Conservation (phyloP, 2,888 invertebrate genomes). For the Plagiodera versicolora region DNA sequence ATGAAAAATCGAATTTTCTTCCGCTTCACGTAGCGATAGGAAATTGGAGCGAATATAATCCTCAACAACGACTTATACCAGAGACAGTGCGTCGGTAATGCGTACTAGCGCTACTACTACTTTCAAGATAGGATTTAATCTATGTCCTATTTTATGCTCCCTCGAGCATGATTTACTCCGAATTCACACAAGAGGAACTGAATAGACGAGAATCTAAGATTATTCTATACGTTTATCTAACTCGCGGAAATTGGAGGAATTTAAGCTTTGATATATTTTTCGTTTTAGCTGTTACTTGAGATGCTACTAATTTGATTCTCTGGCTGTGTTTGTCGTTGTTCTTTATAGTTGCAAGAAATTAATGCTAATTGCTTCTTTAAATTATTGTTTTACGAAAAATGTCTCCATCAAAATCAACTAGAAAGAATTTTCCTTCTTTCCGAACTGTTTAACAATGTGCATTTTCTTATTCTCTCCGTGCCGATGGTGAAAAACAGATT, state of each 20-base stretch:
- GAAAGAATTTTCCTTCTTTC: too few relatives aligned
- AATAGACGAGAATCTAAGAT: conserved; percentile 19
- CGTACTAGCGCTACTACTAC: conserved; percentile 36
- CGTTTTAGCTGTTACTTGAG: neutral
- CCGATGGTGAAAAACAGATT: too few relatives aligned
- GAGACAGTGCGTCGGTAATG: conserved; percentile 32
- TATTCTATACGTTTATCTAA: conserved; percentile 9
- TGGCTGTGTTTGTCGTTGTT: too few relatives aligned
- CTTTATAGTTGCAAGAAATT: neutral
- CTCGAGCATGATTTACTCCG: conserved; percentile 58
- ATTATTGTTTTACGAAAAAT: too few relatives aligned
- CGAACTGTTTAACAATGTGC: too few relatives aligned
- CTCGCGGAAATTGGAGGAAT: neutral
- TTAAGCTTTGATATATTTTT: neutral
- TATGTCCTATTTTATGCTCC: conserved; percentile 61
- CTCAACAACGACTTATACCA: conserved; percentile 24
- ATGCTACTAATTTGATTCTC: too few relatives aligned
- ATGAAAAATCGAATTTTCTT: too few relatives aligned
- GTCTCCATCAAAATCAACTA: too few relatives aligned
- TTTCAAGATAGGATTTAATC: conserved; percentile 59
- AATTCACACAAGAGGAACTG: conserved; percentile 56
- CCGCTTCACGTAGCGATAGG: too few relatives aligned
- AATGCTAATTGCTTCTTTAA: neutral
- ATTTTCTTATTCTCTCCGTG: too few relatives aligned
- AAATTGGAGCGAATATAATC: neutral